Base-by-base conservation (phyloP, 2,797 vertebrate genomes). In the Oryzias dopingdopingensis region DNA sequence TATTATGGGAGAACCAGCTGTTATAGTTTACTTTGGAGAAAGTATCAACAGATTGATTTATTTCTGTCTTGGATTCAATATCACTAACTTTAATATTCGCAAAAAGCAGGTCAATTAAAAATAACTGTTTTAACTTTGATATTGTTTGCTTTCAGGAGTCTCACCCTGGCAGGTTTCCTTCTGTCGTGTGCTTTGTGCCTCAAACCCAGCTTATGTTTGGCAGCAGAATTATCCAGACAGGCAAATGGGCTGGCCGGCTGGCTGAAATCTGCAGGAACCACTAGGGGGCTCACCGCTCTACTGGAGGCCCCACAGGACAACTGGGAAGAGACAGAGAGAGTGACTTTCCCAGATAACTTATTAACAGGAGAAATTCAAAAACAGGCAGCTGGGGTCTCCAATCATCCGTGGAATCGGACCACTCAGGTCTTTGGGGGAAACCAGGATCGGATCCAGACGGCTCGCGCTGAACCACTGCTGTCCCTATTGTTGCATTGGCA, bases 221-320 rank as follows among this genome's bases (percentile, higher is more conserved):
- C 94, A 42, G 94, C 93, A 2, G 94, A 93, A 80, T 91, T 94
- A 72, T 96, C 92, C 84, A 97, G 88, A 65, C 92, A 96, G 67
- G 80, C 77, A 0, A 91, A 65, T 0, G 89, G 87, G 62, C 84
- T 94, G 69, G 92, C 91, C 6, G 93, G 92, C 51, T 72, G 79
- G 53, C 86, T 90, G 82, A 97, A 96, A 78, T 94, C 94, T 26
- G 82, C 23, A 0, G 89, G 88, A 80, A 89, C 82, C 22, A 76
- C 81, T 29, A 87, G 88, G 68, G 93, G 92, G 78, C 86, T 90
- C 59, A 81, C 61, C 0, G 88, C 85, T 63, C 84, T 59, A 24
- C 87, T 90, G 55, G 91, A 91, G 54, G 88, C 86, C 6, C 70
- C 88, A 22, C 80, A 89, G 61, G 89, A 86, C 48, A 83, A 83